Percentiles rank a stretch among this genome's conserved stretches.
These are phyloP conservation scores for Cinclus mexicanus DNA, from an alignment of 2,113 vertebrate species.

Conservation along the genomic window DNA sequence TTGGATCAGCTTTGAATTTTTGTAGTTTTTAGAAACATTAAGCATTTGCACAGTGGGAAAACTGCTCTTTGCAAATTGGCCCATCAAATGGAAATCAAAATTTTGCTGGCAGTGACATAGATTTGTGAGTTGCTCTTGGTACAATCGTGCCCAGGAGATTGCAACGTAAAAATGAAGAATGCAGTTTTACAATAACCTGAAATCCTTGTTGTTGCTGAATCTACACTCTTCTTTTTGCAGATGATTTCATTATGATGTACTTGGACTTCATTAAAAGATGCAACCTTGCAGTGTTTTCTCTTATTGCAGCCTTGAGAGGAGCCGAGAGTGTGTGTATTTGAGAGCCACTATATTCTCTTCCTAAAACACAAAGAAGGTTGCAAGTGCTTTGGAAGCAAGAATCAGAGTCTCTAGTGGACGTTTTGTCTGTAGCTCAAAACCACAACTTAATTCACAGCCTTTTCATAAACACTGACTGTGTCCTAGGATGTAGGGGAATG, in stretches of 20 bases:
- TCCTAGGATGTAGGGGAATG: neutral
- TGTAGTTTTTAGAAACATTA: neutral
- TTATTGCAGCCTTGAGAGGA: neutral
- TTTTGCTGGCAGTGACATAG: constrained; percentile 34
- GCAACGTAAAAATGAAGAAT: constrained; percentile 11
- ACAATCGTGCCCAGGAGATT: neutral
- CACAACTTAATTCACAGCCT: constrained; percentile 48
- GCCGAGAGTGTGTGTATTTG: neutral
- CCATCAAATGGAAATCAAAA: constrained; percentile 38
- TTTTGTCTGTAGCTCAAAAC: constrained; percentile 48
- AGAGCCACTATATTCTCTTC: neutral
- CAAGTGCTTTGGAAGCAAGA: constrained; percentile 22
- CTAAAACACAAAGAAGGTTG: neutral
- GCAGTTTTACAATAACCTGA: neutral
- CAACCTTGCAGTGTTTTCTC: constrained; percentile 5
- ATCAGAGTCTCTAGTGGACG: constrained; percentile 29
- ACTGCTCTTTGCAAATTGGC: constrained; percentile 33
- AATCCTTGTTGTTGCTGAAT: constrained; percentile 30
- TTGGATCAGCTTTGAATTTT: neutral
- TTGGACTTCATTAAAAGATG: neutral
- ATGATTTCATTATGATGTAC: neutral
- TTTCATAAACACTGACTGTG: constrained; percentile 4
- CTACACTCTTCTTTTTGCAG: neutral
- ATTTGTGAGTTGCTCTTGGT: neutral
- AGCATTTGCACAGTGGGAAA: neutral